Evolutionary conservation across 2,888 invertebrate species (phyloP), one percentile per base, ranked within the genome.

Genomic region (Drosophila paracracens): DNA sequence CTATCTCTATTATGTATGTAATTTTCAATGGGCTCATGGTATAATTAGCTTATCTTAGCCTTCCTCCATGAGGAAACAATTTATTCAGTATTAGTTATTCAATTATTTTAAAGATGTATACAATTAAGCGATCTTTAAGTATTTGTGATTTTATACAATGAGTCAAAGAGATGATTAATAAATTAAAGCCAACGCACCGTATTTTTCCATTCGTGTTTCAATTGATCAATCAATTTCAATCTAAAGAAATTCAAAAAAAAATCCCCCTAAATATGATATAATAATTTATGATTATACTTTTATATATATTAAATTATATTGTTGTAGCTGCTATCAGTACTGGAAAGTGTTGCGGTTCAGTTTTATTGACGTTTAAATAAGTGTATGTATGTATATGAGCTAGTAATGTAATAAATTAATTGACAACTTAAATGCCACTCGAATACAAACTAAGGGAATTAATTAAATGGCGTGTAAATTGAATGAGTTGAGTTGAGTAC

Each of bases 311-410:
- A 33, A 33, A 33, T 33, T 11, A 33, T 36, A 16, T 16, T 36
- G 7, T 36, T 16, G 7, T 16, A 16, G 0, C 2, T 21, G 4
- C 13, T 36, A 64, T 61, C 53, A 40, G 31, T 80, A 61, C 76
- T 54, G 57, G 69, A 79, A 76, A 53, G 7, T 43, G 29, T 53
- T 31, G 27, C 2, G 43, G 50, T 50, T 43, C 10, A 18, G 16
- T 2, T 54, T 13, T 18, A 25, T 36, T 60, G 27, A 54, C 46
- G 25, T 31, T 46, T 57, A 11, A n/a, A 27, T 60, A 60, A 29
- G 36, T 29, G 27, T n/a, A 5, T 21, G 13, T 10, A 38, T 4
- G 7, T 21, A 4, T 38, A 38, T 21, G 21, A 46, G 21, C 21
- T 7, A 46, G 38, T 25, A 38, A 27, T 64, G 57, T 52, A 59